Base-by-base conservation (phyloP, 1,140 invertebrate species). In the Heliconius hermathena region DNA sequence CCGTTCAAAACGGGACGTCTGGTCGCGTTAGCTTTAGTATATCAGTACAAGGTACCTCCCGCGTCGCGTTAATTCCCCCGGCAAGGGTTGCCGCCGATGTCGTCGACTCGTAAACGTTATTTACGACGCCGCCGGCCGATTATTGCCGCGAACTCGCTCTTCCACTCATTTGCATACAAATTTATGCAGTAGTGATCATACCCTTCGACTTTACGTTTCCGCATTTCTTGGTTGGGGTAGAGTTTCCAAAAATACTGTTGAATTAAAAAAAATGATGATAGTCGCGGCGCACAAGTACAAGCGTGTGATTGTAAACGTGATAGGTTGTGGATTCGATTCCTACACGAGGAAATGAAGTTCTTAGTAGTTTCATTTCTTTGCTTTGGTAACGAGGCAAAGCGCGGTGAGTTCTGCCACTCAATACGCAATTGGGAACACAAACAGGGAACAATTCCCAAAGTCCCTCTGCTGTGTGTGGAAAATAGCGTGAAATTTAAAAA, bases 81-180 rank as follows among this genome's bases (percentile, higher is more conserved):
- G 84, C 85, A 88, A 92, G 87, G 86, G 89, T 91, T 90, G 89
- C 84, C 86, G 84, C 86, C 88, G 83, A 86, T 89, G 89, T 90
- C 88, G 87, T 88, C 82, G 86, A 83, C 85, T 90, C 88, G 88
- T 92, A 88, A 93, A 92, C 83, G 85, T 90, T 91, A 92, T 93
- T 93, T 93, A 92, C 87, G 88, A 88, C 83, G 80, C 84, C 82
- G 81, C 81, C 85, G 84, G 81, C 79, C 88, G 88, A 89, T 90
- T 90, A 90, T 87, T 88, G 87, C 89, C 84, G 84, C 89, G 85
- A 87, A 84, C 86, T 86, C 80, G 85, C 88, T 90, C 87, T 83
- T 90, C 84, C 88, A 87, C 81, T 89, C 89, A 93, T 93, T 92
- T 92, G 89, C 91, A 93, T 93, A 87, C 81, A 90, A 90, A 93